Evolutionary conservation across 1,140 invertebrate genomes (phyloP).

Genomic region (Temnothorax longispinosus): DNA sequence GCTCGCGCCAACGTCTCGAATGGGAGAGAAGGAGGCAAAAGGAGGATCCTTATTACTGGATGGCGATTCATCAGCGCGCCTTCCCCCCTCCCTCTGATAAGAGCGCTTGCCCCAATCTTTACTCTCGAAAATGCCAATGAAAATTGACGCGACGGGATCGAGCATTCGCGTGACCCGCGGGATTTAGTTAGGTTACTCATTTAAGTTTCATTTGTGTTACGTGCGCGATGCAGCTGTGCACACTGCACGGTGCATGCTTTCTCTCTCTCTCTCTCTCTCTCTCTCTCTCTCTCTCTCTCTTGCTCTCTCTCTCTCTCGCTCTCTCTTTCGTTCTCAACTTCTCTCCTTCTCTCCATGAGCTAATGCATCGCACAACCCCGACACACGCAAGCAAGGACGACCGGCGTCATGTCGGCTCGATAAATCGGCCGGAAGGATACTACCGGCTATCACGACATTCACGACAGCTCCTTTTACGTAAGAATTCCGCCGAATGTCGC

Average conservation of each 20-base stretch:
- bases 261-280: neutral
- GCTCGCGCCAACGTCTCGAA: slow-evolving; percentile 19
- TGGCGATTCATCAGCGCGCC: slow-evolving; percentile 24
- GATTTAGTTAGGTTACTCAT: slow-evolving; percentile 68
- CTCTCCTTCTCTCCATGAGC: neutral
- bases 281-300: neutral
- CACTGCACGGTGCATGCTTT: neutral
- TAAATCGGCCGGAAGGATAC: slow-evolving; percentile 63
- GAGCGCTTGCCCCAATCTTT: neutral
- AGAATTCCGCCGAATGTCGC: slow-evolving; percentile 34
- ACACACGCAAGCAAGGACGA: slow-evolving; percentile 61
- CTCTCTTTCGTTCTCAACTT: neutral
- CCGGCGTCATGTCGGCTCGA: slow-evolving; percentile 37
- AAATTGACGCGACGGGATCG: slow-evolving; percentile 32
- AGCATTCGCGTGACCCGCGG: slow-evolving; percentile 64
- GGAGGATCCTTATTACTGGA: neutral
- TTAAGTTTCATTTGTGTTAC: slow-evolving; percentile 75
- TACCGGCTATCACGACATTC: slow-evolving; percentile 62
- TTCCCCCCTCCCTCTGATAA: neutral
- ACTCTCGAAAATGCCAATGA: slow-evolving; percentile 58
- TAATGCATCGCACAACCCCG: slow-evolving; percentile 13
- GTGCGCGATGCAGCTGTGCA: slow-evolving; percentile 44
- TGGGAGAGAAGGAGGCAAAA: neutral
- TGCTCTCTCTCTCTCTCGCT: neutral
- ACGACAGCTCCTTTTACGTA: slow-evolving; percentile 57